Percentiles rank a stretch among this genome's conserved stretches.
Evolutionary conservation across 2,797 vertebrate genomes (phyloP).

Genomic region (Ctenopoma kingsleyae): DNA sequence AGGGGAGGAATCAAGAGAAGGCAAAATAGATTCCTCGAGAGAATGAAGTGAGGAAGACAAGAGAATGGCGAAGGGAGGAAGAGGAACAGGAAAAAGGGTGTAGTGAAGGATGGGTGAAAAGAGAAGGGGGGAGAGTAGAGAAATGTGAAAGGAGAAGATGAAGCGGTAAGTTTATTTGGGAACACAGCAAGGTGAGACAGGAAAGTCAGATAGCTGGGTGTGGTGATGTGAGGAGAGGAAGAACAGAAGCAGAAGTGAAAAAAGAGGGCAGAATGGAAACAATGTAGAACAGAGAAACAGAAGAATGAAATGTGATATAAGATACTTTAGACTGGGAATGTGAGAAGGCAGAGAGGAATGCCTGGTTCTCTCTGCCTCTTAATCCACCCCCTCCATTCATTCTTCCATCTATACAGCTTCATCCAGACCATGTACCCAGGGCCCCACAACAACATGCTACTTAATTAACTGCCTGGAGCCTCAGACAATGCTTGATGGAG

Average conservation of each 20-base stretch:
- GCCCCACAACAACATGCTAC: slow-evolving; percentile 65
- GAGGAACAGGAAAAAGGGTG: not conserved
- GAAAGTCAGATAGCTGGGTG: slow-evolving; percentile 17
- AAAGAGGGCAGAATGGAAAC: slow-evolving; percentile 11
- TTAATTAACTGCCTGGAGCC: slow-evolving; percentile 77
- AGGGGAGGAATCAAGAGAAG: slow-evolving; percentile 16
- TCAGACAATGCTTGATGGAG: slow-evolving; percentile 62
- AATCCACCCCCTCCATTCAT: slow-evolving; percentile 3
- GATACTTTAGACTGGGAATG: slow-evolving; percentile 11
- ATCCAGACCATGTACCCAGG: slow-evolving; percentile 48
- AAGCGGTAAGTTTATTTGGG: slow-evolving; percentile 36
- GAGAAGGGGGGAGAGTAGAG: slow-evolving; percentile 12
- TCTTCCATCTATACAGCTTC: slow-evolving; percentile 40
- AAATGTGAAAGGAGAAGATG: not conserved
- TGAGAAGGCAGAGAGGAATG: slow-evolving; percentile 7
- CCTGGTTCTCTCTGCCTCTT: slow-evolving; percentile 30
- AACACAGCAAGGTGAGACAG: slow-evolving; percentile 27
- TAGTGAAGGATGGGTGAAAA: slow-evolving; percentile 4
- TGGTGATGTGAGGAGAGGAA: slow-evolving; percentile 16
- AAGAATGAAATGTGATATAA: slow-evolving; percentile 14
- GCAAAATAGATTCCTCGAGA: slow-evolving; percentile 31
- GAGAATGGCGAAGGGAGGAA: slow-evolving; percentile 3
- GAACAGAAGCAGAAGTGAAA: not conserved
- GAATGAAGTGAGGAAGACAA: slow-evolving; percentile 2
- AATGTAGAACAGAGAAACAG: not conserved